phyloP scores from a whole-genome alignment of 53 echinoderm and acorn worm genomes.

The Antedon mediterranea region DNA sequence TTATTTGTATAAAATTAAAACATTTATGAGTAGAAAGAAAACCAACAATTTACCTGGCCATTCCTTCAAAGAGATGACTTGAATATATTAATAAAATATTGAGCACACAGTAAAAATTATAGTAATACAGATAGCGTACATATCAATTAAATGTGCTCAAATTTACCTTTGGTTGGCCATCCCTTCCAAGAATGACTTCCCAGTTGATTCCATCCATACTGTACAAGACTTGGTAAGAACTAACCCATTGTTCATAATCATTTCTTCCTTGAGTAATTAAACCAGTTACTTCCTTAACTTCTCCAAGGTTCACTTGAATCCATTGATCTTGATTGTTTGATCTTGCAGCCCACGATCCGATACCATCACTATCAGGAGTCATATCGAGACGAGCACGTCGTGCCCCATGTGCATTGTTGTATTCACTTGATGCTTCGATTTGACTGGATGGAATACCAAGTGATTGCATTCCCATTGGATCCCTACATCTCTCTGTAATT shows the following conservation, averaged over 20 bases:
- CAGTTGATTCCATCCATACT: neutral
- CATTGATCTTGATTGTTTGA: neutral
- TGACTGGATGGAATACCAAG: neutral
- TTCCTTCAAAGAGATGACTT: too few species aligned
- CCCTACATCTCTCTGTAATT: too few species aligned
- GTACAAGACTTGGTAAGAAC: neutral
- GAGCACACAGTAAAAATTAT: neutral
- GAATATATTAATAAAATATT: neutral
- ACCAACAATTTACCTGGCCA: too few species aligned
- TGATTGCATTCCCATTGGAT: neutral
- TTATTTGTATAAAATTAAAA: too few species aligned
- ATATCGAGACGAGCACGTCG: neutral
- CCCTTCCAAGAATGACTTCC: neutral
- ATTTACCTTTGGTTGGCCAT: neutral
- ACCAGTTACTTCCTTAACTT: neutral
- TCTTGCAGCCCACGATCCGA: neutral
- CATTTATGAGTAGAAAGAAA: too few species aligned
- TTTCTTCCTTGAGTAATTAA: neutral
- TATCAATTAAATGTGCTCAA: neutral
- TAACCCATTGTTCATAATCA: neutral
- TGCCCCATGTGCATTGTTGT: neutral
- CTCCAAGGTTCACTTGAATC: neutral
- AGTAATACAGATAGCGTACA: neutral
- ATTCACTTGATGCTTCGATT: neutral
- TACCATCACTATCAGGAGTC: neutral